Conservation (phyloP, 2,113 vertebrate species). For the Antennarius striatus region DNA sequence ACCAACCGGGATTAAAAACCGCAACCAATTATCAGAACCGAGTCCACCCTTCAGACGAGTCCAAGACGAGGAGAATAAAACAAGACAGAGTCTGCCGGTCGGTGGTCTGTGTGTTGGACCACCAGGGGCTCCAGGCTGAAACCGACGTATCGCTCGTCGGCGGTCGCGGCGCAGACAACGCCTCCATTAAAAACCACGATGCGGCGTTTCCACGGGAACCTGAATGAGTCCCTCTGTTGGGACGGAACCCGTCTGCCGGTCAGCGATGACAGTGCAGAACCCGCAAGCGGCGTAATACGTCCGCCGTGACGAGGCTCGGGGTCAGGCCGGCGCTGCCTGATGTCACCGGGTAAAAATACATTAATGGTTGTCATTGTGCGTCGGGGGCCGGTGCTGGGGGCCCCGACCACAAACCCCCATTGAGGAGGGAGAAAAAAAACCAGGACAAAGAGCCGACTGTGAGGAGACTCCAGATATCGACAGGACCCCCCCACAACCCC, state of each 20-base stretch:
- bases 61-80: not conserved
- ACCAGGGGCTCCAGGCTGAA: not conserved
- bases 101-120: not conserved
- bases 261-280: conserved; percentile 21
- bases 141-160: too few relatives aligned
- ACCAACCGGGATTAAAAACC: conserved; percentile 6
- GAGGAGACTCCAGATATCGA: conserved; percentile 13
- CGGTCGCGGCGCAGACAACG: not conserved
- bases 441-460: conserved; percentile 54
- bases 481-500: not conserved
- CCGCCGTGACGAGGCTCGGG: not conserved
- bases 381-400: conserved; percentile 23
- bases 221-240: conserved; percentile 36
- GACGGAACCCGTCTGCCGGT: conserved; percentile 16
- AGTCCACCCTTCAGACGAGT: not conserved
- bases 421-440: conserved; percentile 17
- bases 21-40: not conserved
- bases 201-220: not conserved
- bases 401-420: conserved; percentile 33
- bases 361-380: conserved; percentile 60
- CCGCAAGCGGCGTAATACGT: not conserved
- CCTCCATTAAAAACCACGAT: not conserved
- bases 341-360: conserved; percentile 15
- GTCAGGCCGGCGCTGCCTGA: conserved; percentile 18
- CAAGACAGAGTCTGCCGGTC: too few relatives aligned